Percentiles rank a stretch among this genome's conserved stretches.
phyloP scores from a whole-genome alignment of 2,797 vertebrate genomes.

The Pelochelys cantorii region DNA sequence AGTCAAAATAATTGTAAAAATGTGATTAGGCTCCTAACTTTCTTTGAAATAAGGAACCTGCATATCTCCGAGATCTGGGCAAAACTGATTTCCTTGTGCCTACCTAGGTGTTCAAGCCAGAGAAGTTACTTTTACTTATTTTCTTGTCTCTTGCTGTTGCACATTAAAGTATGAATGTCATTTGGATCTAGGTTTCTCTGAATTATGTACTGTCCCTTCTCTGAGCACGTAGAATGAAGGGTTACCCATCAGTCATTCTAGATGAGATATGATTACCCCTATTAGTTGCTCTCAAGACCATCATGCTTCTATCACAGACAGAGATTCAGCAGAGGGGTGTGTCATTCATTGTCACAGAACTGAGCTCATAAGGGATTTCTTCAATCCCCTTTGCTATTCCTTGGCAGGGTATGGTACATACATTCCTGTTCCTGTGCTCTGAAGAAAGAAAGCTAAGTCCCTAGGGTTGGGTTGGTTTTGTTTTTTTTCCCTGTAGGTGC shows the following conservation, averaged over 20 bases:
- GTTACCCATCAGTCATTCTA: neutral
- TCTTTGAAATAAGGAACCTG: too few species aligned
- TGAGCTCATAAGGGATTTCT: neutral
- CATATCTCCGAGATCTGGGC: neutral
- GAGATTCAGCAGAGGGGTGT: neutral
- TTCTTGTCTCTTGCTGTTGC: constrained; percentile 9
- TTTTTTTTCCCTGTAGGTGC: neutral
- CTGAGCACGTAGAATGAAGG: neutral
- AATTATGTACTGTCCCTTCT: neutral
- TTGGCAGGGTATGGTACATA: neutral
- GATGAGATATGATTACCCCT: neutral
- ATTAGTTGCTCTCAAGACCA: neutral
- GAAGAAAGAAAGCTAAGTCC: neutral
- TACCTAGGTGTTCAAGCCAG: neutral
- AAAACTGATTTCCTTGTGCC: neutral
- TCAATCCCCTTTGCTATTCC: neutral
- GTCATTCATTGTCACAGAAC: neutral
- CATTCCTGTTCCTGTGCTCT: neutral
- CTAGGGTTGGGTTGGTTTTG: neutral
- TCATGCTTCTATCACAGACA: fast-evolving
- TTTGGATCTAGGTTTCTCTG: neutral
- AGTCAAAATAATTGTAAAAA: neutral
- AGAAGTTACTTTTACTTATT: neutral
- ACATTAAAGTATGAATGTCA: neutral
- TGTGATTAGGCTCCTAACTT: neutral